These are phyloP conservation scores for Polyploca ridens DNA, from an alignment of 2,888 invertebrate species.

Conservation along the genomic window DNA sequence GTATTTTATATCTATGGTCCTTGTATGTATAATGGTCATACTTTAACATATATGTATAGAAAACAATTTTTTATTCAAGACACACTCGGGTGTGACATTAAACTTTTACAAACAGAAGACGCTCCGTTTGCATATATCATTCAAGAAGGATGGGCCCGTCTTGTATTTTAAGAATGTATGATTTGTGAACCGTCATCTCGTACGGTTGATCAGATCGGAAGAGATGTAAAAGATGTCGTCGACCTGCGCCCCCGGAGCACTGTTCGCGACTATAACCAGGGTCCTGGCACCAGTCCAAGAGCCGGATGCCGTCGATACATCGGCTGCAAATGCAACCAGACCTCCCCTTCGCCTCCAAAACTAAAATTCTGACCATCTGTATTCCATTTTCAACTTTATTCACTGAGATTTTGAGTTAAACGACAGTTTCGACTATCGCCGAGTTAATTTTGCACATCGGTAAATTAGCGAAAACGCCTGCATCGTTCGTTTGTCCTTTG, in stretches of 20 bases:
- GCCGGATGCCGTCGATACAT: conserved; percentile 57
- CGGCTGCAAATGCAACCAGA: conserved; percentile 45
- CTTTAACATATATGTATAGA: too few relatives aligned
- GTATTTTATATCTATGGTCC: conserved; percentile 17
- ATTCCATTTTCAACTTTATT: conserved; percentile 22
- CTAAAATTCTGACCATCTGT: conserved; percentile 25
- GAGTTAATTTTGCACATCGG: conserved; percentile 36
- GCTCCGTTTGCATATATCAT: neutral
- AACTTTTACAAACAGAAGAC: neutral
- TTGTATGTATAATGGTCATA: neutral
- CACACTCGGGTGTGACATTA: neutral
- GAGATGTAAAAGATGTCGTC: conserved; percentile 45
- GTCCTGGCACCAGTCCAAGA: conserved; percentile 71
- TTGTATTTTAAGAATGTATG: neutral
- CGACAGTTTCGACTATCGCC: conserved; percentile 25
- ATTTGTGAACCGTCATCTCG: neutral
- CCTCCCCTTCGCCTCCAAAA: conserved; percentile 20
- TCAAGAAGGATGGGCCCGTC: neutral
- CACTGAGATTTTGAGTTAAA: conserved; percentile 21
- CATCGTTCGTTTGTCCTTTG: conserved; percentile 43
- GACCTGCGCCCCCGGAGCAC: conserved; percentile 52
- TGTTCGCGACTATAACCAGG: conserved; percentile 54
- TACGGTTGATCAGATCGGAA: neutral
- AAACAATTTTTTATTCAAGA: neutral
- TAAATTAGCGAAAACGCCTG: conserved; percentile 52